These are phyloP conservation scores for Equus quagga DNA, from an alignment of 2,113 vertebrate species.

Conservation along the genomic window DNA sequence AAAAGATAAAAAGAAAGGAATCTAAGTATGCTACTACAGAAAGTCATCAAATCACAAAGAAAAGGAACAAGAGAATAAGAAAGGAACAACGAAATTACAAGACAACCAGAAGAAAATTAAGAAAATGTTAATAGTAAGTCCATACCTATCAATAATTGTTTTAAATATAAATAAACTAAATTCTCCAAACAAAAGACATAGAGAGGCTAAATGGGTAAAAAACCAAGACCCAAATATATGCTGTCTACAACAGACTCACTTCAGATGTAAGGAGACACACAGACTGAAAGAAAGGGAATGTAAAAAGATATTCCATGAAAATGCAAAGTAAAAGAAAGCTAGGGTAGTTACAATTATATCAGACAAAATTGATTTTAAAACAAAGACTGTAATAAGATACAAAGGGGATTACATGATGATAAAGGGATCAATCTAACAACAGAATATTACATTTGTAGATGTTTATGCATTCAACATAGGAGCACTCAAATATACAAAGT, in stretches of 20 bases:
- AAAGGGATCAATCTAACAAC: neutral
- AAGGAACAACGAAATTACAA: neutral
- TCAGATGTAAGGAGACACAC: neutral
- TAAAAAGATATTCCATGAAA: neutral
- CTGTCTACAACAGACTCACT: neutral
- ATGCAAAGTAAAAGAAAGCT: neutral
- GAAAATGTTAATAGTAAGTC: neutral
- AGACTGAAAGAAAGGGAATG: neutral
- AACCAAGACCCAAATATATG: neutral
- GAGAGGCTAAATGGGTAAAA: neutral
- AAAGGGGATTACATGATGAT: neutral
- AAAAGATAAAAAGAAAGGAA: neutral
- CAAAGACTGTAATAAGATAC: neutral
- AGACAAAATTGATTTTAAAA: neutral
- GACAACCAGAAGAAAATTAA: neutral
- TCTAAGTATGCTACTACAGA: neutral
- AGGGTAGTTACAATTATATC: neutral
- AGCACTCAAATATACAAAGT: neutral
- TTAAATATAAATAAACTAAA: neutral
- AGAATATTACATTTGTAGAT: neutral
- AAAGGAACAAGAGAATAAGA: neutral
- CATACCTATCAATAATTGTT: neutral
- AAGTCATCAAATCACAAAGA: neutral
- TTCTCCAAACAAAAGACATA: neutral
- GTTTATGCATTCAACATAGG: neutral